Percentiles rank a stretch among this genome's conserved stretches.
phyloP scores from a whole-genome alignment of 2,797 vertebrate species.

The Squalus acanthias region DNA sequence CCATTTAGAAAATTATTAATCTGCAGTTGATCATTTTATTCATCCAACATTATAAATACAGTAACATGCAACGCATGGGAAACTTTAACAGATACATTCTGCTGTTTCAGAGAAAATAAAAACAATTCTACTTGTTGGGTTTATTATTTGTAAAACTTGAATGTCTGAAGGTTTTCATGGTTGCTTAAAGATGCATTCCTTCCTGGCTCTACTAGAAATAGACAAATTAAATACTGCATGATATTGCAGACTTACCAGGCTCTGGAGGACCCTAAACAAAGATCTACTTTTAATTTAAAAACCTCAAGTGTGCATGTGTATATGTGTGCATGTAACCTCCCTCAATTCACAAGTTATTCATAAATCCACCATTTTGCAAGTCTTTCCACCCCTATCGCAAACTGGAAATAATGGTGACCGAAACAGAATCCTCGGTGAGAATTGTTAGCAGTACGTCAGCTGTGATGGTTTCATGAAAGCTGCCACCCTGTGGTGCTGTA shows the following conservation, averaged over 20 bases:
- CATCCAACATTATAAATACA: background rate
- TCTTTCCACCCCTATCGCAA: conserved; percentile 26
- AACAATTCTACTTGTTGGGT: background rate
- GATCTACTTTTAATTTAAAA: conserved; percentile 23
- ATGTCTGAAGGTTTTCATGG: background rate
- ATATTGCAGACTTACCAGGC: background rate
- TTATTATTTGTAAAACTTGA: background rate
- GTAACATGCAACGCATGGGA: background rate
- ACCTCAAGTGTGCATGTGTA: conserved; percentile 14
- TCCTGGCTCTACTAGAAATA: conserved; percentile 14
- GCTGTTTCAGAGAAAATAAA: conserved; percentile 1
- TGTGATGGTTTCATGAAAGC: conserved; percentile 24
- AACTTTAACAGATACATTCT: background rate
- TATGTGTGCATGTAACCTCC: conserved; percentile 10
- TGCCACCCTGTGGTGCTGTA: conserved; percentile 31
- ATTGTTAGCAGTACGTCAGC: conserved; percentile 33
- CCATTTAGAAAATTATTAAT: background rate
- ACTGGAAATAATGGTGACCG: conserved; percentile 32
- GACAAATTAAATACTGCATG: conserved; percentile 25
- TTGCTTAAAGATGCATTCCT: conserved; percentile 34
- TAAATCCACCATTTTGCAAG: conserved; percentile 36
- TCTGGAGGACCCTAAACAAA: background rate
- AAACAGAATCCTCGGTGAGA: conserved; percentile 35
- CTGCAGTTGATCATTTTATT: conserved; percentile 17
- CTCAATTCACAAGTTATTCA: conserved; percentile 34